Percentiles rank a stretch among this genome's conserved stretches.
These are phyloP conservation scores for Papio anubis DNA, from an alignment of 2,113 vertebrate species.

Conservation along the genomic window DNA sequence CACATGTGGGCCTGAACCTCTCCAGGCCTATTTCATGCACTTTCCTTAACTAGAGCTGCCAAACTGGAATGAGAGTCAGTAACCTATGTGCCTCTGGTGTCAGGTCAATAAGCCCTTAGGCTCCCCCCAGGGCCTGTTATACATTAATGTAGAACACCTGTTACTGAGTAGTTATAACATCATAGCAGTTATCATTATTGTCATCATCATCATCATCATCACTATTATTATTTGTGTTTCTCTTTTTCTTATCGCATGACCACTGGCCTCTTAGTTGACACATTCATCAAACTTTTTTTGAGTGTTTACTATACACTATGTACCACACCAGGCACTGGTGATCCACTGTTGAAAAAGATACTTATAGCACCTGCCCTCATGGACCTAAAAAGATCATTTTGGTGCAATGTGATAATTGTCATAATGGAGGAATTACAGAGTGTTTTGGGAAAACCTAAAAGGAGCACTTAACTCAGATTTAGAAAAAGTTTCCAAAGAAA, in stretches of 20 bases:
- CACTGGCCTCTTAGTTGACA: not conserved
- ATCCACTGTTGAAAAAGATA: not conserved
- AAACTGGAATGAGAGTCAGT: not conserved
- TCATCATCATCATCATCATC: not conserved
- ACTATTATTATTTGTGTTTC: not conserved
- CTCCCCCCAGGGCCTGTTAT: not conserved
- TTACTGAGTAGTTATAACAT: not conserved
- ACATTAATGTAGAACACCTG: no score
- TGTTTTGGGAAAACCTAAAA: not conserved
- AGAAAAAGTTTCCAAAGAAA: not conserved
- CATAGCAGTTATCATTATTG: no score
- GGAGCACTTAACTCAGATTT: not conserved
- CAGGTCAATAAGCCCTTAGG: accelerated
- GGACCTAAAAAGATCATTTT: not conserved
- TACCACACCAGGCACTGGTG: not conserved
- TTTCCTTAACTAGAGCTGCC: not conserved
- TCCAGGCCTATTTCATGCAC: not conserved
- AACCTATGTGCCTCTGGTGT: not conserved
- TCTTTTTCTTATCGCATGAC: not conserved
- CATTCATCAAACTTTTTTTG: not conserved
- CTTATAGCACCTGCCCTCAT: not conserved
- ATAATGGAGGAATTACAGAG: not conserved
- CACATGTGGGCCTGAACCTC: accelerated
- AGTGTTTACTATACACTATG: accelerated
- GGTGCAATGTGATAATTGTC: not conserved